Conservation (phyloP, 2,797 vertebrate species). For the Chrosomus eos region DNA sequence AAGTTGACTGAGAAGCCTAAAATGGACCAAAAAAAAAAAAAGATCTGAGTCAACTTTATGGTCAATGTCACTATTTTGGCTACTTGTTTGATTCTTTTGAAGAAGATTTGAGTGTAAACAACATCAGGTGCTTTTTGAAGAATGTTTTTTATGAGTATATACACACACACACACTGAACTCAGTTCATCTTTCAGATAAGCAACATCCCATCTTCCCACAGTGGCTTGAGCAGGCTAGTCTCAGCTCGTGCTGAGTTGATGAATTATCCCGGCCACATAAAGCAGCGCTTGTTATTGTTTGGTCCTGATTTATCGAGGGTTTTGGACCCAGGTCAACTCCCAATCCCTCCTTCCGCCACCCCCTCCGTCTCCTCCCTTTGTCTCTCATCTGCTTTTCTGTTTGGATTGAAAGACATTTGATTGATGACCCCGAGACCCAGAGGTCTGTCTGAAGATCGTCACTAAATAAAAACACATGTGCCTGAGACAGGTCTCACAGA, state of each 20-base stretch:
- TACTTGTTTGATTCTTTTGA: neutral
- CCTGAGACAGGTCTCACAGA: constrained; percentile 24
- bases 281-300: constrained; percentile 80
- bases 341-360: constrained; percentile 63
- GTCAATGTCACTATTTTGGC: neutral
- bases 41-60: neutral
- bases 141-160: neutral
- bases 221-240: constrained; percentile 32
- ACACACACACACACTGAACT: neutral
- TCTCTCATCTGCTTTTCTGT: constrained; percentile 83
- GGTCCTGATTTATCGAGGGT: constrained; percentile 79
- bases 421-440: constrained; percentile 81
- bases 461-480: constrained; percentile 64
- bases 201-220: constrained; percentile 40
- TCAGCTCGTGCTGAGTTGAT: constrained; percentile 67
- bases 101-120: neutral
- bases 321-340: constrained; percentile 66
- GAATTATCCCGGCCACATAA: constrained; percentile 73
- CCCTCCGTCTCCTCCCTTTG: constrained; percentile 72
- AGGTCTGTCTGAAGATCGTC: constrained; percentile 65
- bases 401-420: constrained; percentile 80
- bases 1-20: neutral
- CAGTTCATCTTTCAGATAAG: constrained; percentile 40
- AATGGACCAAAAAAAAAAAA: neutral
- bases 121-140: neutral